These are phyloP conservation scores for Enteromius thamalakanensis DNA, from an alignment of 2,797 vertebrate species.

Conservation along the genomic window DNA sequence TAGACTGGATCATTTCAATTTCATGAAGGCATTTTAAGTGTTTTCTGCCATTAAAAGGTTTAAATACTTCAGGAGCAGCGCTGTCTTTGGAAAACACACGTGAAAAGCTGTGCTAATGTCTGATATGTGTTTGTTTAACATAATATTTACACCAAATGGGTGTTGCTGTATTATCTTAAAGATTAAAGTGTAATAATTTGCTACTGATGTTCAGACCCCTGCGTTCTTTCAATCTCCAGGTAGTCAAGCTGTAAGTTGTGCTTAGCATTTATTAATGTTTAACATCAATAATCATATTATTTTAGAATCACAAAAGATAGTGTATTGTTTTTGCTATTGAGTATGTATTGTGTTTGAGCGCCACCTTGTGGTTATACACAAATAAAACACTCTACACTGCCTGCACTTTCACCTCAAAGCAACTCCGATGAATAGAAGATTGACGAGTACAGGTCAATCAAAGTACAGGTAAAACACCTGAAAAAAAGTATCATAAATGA, in stretches of 20 bases:
- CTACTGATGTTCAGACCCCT: background rate
- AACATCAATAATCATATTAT: background rate
- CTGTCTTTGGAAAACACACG: background rate
- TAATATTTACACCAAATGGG: background rate
- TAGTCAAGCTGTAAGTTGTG: too few relatives aligned
- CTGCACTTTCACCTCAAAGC: conserved; percentile 23
- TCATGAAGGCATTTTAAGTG: background rate
- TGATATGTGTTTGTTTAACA: background rate
- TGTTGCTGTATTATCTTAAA: background rate
- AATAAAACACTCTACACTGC: background rate
- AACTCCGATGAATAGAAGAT: conserved; percentile 39
- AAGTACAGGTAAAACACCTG: background rate
- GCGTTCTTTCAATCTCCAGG: background rate
- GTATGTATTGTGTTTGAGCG: conserved; percentile 25
- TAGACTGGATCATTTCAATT: background rate
- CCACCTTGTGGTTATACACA: conserved; percentile 30
- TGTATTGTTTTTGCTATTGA: background rate
- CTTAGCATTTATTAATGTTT: background rate
- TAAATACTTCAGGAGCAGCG: conserved; percentile 10
- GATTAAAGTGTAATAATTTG: background rate
- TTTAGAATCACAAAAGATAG: background rate
- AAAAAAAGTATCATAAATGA: too few relatives aligned
- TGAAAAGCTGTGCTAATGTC: background rate
- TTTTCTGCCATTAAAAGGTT: background rate
- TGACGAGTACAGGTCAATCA: background rate